Evolutionary conservation across 2,113 vertebrate genomes (phyloP).

Genomic region (Mobula hypostoma): DNA sequence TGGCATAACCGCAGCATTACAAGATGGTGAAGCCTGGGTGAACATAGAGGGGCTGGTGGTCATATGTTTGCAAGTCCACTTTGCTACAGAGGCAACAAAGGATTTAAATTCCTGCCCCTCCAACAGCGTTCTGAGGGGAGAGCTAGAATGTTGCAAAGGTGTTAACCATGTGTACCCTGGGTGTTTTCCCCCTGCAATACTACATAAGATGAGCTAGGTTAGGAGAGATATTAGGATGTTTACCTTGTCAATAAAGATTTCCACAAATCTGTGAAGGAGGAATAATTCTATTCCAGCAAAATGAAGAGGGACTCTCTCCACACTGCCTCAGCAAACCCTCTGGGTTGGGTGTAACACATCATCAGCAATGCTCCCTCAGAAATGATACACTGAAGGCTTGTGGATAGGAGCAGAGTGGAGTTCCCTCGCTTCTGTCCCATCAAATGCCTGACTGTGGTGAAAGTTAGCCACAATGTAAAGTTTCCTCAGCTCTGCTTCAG

Average conservation of each 20-base stretch:
- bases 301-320: background rate
- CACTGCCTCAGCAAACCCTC: background rate
- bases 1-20: background rate
- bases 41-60: background rate
- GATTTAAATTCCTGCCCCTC: background rate
- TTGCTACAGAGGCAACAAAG: background rate
- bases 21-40: background rate
- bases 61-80: background rate
- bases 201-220: background rate
- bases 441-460: background rate
- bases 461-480: background rate
- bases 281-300: no score
- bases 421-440: background rate
- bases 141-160: background rate
- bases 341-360: background rate
- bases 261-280: background rate
- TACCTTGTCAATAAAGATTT: background rate
- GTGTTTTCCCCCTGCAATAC: background rate
- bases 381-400: no score
- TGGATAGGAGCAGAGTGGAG: constrained; percentile 1
- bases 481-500: background rate
- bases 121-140: no score
- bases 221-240: background rate
- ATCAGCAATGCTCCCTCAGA: background rate
- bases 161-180: background rate